phyloP scores from a whole-genome alignment of 2,797 vertebrate species.

The Odontamblyopus rebecca region DNA sequence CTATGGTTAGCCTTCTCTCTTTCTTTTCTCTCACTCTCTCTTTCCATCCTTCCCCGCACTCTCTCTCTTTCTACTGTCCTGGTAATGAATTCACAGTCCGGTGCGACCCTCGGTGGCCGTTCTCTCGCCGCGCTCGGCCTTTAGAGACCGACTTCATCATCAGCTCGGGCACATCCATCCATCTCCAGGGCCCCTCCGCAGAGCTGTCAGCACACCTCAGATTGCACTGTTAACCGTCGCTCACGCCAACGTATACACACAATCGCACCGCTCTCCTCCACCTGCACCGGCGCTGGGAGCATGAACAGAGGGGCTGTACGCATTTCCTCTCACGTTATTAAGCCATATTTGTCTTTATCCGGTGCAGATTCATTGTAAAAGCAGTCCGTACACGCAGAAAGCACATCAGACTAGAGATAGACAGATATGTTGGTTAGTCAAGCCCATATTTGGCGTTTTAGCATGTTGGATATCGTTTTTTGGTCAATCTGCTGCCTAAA shows the following conservation, averaged over 20 bases:
- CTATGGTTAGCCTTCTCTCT: no score
- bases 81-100: conserved; percentile 16
- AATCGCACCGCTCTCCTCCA: not conserved
- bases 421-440: no score
- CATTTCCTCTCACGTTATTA: no score
- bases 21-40: no score
- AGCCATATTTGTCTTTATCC: not conserved
- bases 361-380: no score
- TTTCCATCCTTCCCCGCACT: no score
- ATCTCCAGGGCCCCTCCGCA: conserved; percentile 19
- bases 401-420: no score
- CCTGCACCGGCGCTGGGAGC: not conserved
- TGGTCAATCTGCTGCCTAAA: no score
- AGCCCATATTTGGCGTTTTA: no score
- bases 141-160: conserved; percentile 36
- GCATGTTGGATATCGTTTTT: no score
- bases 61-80: conserved; percentile 1
- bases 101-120: conserved; percentile 29
- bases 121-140: conserved; percentile 22
- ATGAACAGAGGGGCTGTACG: not conserved
- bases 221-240: conserved; percentile 14
- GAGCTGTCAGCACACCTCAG: conserved; percentile 38
- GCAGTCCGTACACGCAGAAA: no score
- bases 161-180: conserved; percentile 19
- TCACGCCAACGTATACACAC: conserved; percentile 6